Conservation (phyloP, 1,140 invertebrate genomes). For the Gryllus bimaculatus region DNA sequence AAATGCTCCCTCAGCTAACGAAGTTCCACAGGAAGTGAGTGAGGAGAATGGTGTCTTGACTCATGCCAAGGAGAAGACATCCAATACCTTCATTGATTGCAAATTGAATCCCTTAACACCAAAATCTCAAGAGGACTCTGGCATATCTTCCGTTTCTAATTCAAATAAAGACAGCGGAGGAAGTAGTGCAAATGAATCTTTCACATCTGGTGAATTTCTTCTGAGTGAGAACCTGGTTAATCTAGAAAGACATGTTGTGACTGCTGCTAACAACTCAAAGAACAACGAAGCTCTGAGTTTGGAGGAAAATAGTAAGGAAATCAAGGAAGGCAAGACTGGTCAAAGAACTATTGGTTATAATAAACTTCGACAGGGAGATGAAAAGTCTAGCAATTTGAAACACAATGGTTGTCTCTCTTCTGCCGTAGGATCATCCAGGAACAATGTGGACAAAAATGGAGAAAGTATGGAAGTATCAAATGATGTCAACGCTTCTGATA, state of each 20-base stretch:
- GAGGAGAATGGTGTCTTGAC: background rate
- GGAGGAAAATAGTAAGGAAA: background rate
- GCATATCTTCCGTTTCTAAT: conserved; percentile 11
- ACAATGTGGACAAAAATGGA: background rate
- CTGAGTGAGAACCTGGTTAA: conserved; percentile 37
- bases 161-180: conserved; percentile 21
- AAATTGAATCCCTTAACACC: background rate
- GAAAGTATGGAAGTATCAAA: background rate
- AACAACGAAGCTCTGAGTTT: background rate
- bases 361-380: background rate
- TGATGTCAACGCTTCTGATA: background rate
- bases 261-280: conserved; percentile 6
- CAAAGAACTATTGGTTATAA: background rate
- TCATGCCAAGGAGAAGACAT: background rate
- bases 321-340: background rate
- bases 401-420: conserved; percentile 5
- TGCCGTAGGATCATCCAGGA: background rate
- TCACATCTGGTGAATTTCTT: conserved; percentile 33
- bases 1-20: background rate
- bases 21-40: too few species aligned
- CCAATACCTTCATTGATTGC: background rate
- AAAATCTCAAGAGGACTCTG: conserved; percentile 15
- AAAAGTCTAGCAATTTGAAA: background rate
- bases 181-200: conserved; percentile 20
- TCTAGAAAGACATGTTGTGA: conserved; percentile 26